Base-by-base conservation (phyloP, 2,888 invertebrate species). In the Tigriopus californicus region DNA sequence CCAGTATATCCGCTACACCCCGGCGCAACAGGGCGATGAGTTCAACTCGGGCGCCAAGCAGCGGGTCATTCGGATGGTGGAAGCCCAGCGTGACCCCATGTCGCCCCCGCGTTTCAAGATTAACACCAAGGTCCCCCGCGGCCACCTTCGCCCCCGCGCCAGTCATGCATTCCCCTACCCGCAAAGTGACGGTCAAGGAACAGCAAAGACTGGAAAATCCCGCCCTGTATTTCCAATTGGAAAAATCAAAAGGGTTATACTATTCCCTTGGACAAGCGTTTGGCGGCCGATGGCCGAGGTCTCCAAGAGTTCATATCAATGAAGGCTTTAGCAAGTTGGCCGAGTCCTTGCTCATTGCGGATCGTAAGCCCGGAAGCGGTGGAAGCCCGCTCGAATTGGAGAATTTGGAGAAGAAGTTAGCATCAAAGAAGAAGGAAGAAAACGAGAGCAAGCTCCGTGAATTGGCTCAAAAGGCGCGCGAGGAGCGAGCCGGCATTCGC, bases 141-240 rank as follows among this genome's bases (percentile, higher is more conserved):
- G n/a, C n/a, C n/a, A n/a, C n/a, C n/a, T n/a, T n/a, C n/a, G n/a
- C n/a, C n/a, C 98, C 98, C 18, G 95, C 98, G 8, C 97, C 98
- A 1, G 95, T 98, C 12, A 79, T 99, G 72, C 98, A 98, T 74
- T 97, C 95, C 0, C 98, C 98, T 0, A 94, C 97, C 0, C 78
- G 97, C 58, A 85, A 97, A 70, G 92, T 94, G 0, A 94, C 97
- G 2, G 95, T 95, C 0, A 95, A 97, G 69, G 98, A 99, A 70
- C 98, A 98, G 70, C 83, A 94, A n/a, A 62, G 98, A 98, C 71
- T 98, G 98, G 98, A 97, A 97, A 74, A 86, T 88, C 64, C 98
- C 98, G 8, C 98, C 98, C 0, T 98, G 97, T 67, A 95, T 99
- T 64, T 91, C 90, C 0, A 98, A 98, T 70, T 99, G 98, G 98